phyloP scores from a whole-genome alignment of 2,797 vertebrate genomes.

The Melanotaenia boesemani region DNA sequence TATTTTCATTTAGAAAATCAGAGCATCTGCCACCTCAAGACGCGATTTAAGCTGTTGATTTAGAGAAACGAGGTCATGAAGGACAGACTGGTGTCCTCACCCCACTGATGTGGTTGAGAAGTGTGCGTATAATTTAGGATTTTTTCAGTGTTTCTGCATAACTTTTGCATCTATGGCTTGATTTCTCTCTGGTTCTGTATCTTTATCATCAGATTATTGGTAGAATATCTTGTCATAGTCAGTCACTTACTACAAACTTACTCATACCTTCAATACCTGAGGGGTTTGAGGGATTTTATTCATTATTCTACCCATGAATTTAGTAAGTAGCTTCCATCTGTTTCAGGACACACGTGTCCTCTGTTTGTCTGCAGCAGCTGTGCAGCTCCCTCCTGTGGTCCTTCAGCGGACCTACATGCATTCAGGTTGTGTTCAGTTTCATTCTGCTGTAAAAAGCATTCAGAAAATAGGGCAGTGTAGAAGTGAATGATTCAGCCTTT shows the following conservation, averaged over 20 bases:
- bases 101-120: not conserved
- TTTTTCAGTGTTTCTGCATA: not conserved
- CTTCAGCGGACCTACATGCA: not conserved
- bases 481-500: conserved; percentile 27
- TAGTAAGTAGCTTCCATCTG: not conserved
- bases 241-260: not conserved
- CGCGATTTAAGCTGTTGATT: not conserved
- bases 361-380: conserved; percentile 1
- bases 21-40: not conserved
- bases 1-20: not conserved
- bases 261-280: not conserved
- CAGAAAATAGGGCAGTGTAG: conserved; percentile 14
- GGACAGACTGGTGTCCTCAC: no score
- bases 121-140: not conserved
- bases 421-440: not conserved
- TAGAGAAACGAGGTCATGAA: no score
- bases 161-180: not conserved
- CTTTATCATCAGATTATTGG: not conserved
- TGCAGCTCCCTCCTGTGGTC: conserved; percentile 22
- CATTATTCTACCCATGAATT: not conserved
- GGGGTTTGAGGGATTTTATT: not conserved
- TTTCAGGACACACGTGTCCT: not conserved
- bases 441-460: not conserved
- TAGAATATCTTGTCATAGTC: not conserved
- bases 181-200: not conserved